Evolutionary conservation across 2,797 vertebrate species (phyloP).

Genomic region (Clarias platycephalus): DNA sequence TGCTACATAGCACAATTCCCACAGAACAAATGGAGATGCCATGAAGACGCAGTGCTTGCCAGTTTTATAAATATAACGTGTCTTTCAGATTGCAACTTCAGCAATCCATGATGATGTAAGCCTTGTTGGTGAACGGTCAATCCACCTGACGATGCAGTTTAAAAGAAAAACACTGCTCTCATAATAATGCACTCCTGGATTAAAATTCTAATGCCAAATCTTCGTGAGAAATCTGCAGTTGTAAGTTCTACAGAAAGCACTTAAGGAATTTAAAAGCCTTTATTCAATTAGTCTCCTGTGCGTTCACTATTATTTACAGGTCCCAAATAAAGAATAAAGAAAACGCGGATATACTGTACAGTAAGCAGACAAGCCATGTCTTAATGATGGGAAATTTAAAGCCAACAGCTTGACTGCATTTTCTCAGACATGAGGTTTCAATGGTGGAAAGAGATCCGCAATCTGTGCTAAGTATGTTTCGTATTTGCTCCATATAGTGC

Average conservation of each 20-base stretch:
- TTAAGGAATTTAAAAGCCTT: not conserved
- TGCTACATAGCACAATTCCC: not conserved
- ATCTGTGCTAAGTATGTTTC: not conserved
- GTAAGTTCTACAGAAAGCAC: not conserved
- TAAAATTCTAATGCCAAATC: not conserved
- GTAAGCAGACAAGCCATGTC: not conserved
- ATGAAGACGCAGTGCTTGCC: constrained; percentile 6
- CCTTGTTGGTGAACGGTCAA: not conserved
- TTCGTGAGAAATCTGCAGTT: not conserved
- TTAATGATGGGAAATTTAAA: not conserved
- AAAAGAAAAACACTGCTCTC: not conserved
- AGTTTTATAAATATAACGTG: constrained; percentile 19
- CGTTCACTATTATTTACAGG: not conserved
- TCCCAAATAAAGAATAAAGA: not conserved
- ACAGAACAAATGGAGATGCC: constrained; percentile 6
- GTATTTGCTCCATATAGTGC: too few species aligned
- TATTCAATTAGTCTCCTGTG: not conserved
- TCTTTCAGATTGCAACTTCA: constrained; percentile 29
- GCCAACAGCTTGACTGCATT: not conserved
- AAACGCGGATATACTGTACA: not conserved
- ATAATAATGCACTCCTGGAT: constrained; percentile 12
- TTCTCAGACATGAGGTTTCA: not conserved
- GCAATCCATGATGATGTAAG: not conserved
- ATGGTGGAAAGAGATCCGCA: not conserved
- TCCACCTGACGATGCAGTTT: not conserved